Percentiles rank a stretch among this genome's conserved stretches.
phyloP scores from a whole-genome alignment of 2,888 invertebrate genomes.

The Raillietiella orientalis region DNA sequence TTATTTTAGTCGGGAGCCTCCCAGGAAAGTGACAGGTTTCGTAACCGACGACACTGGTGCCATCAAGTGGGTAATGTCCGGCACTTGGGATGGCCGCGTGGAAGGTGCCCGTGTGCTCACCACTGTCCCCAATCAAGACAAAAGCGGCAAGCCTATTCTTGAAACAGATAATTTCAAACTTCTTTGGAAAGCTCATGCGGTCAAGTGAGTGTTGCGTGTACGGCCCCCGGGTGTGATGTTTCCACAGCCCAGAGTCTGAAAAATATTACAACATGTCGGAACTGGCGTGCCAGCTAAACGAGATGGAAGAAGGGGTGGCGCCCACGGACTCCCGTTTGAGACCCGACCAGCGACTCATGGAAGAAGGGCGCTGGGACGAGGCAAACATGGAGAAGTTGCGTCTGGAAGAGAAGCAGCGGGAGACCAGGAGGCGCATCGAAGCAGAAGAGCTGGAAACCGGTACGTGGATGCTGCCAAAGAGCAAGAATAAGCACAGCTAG shows the following conservation, averaged over 20 bases:
- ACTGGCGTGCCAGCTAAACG: constrained; percentile 85
- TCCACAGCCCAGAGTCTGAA: constrained; percentile 22
- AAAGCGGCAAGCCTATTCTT: constrained; percentile 46
- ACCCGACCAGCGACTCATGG: constrained; percentile 95
- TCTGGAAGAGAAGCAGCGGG: constrained; percentile 84
- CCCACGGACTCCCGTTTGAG: constrained; percentile 74
- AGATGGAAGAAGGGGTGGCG: constrained; percentile 61
- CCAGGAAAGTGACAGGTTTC: constrained; percentile 45
- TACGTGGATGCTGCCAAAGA: constrained; percentile 7
- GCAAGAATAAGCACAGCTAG: not conserved
- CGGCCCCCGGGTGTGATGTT: not conserved
- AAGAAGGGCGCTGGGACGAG: constrained; percentile 64
- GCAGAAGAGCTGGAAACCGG: constrained; percentile 31
- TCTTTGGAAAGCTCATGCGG: constrained; percentile 54
- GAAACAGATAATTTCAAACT: constrained; percentile 57
- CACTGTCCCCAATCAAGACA: constrained; percentile 25
- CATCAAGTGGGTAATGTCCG: constrained; percentile 29
- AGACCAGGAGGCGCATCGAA: constrained; percentile 39
- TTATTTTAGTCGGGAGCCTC: constrained; percentile 87
- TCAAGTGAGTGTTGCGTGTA: constrained; percentile 20
- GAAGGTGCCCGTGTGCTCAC: constrained; percentile 67
- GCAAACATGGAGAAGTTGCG: constrained; percentile 32
- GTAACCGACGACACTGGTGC: constrained; percentile 21
- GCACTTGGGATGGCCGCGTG: constrained; percentile 85
- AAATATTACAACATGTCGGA: constrained; percentile 76